Evolutionary conservation across 1,140 invertebrate genomes (phyloP).

Genomic region (Apis laboriosa): DNA sequence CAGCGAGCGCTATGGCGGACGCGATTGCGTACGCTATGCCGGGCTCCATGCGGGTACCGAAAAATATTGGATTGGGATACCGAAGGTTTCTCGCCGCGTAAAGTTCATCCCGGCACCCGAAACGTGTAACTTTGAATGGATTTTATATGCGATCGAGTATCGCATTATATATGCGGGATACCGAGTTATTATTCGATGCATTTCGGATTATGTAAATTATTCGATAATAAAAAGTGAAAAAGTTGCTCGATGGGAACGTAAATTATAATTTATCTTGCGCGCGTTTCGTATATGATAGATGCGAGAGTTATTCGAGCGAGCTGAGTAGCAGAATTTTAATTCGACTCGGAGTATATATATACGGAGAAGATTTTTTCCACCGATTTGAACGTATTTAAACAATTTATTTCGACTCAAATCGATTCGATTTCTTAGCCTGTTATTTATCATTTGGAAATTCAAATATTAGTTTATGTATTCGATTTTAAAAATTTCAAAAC

Average conservation of each 20-base stretch:
- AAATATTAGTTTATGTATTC: background rate
- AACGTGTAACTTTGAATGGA: background rate
- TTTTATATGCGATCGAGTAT: background rate
- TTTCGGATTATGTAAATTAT: background rate
- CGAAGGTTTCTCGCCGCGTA: background rate
- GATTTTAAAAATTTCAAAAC: background rate
- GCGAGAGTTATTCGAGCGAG: background rate
- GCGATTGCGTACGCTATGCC: background rate
- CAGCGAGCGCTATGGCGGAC: background rate
- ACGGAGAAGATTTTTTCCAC: too few relatives aligned
- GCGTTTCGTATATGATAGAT: background rate
- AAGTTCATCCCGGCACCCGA: background rate
- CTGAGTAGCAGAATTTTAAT: background rate
- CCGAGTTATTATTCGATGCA: background rate
- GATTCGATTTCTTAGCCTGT: background rate
- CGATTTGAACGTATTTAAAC: background rate
- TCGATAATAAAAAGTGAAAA: background rate
- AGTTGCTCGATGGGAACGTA: background rate
- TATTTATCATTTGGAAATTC: too few relatives aligned
- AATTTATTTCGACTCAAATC: background rate
- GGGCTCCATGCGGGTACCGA: slow-evolving; percentile 18
- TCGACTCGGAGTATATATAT: background rate
- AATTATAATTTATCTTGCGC: background rate
- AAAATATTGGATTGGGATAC: slow-evolving; percentile 14
- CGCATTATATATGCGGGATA: background rate